Conservation (phyloP, 2,113 vertebrate species). For the Bettongia penicillata region DNA sequence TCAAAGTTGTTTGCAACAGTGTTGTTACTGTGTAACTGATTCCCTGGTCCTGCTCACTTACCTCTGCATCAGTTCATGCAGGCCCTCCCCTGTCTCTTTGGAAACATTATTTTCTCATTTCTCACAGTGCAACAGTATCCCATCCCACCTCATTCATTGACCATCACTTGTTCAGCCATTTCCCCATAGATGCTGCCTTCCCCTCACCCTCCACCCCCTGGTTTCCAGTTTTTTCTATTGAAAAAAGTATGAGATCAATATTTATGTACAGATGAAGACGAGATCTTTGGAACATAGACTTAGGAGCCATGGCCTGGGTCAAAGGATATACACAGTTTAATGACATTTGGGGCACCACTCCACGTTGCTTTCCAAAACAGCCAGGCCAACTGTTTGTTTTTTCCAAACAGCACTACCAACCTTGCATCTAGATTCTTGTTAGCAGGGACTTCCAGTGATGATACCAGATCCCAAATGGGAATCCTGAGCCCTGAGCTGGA, state of each 20-base stretch:
- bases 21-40: neutral
- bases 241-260: neutral
- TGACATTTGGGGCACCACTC: too few species aligned
- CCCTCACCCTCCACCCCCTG: neutral
- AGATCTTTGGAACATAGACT: neutral
- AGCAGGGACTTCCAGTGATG: neutral
- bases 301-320: too few species aligned
- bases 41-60: neutral
- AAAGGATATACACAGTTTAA: too few species aligned
- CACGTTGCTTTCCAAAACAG: neutral
- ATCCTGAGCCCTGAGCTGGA: neutral
- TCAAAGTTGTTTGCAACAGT: neutral
- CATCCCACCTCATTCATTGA: too few species aligned
- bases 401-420: neutral
- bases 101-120: neutral
- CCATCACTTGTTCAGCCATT: neutral
- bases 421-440: neutral
- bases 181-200: neutral
- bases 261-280: neutral
- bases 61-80: neutral
- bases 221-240: neutral
- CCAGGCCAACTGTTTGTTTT: too few species aligned
- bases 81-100: neutral
- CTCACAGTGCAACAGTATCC: too few species aligned
- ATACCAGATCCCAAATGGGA: neutral